A percentile compares a stretch with the other conserved stretches of the same genome.
Evolutionary conservation across 2,113 vertebrate genomes (phyloP).

Genomic region (Phaethon lepturus): DNA sequence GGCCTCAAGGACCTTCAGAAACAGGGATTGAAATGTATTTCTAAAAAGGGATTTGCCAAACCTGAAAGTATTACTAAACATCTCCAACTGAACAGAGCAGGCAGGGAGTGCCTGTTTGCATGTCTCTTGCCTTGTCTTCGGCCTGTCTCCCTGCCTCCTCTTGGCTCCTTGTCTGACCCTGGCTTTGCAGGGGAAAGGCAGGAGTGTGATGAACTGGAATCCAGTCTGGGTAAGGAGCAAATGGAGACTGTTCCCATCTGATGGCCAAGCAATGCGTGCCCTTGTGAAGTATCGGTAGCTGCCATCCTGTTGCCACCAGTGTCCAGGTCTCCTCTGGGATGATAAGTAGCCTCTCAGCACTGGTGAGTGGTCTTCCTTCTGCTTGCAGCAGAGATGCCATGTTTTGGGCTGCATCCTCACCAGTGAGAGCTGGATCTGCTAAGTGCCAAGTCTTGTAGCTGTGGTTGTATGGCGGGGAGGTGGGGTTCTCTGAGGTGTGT

Average conservation of each 20-base stretch:
- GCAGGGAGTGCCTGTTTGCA: neutral
- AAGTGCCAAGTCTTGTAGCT: neutral
- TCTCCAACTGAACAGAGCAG: neutral
- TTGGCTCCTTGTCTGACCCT: neutral
- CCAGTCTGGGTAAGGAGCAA: neutral
- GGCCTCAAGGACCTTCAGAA: neutral
- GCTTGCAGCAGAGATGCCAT: accelerated
- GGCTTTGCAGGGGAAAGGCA: neutral
- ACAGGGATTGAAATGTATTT: neutral
- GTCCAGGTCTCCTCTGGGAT: neutral
- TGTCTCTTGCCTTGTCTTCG: neutral
- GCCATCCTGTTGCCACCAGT: neutral
- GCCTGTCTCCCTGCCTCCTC: neutral
- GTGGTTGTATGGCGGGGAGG: neutral
- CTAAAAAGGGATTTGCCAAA: neutral
- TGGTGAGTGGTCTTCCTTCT: neutral
- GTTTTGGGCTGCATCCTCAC: neutral
- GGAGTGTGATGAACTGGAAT: neutral
- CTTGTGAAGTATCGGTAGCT: neutral
- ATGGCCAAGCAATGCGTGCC: neutral
- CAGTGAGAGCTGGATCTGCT: neutral
- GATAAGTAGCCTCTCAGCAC: neutral
- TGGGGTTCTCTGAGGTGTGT: neutral
- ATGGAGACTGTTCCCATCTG: neutral
- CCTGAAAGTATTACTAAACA: neutral